Evolutionary conservation across 2,797 vertebrate genomes (phyloP).

Genomic region (Brachyrhaphis roseni): DNA sequence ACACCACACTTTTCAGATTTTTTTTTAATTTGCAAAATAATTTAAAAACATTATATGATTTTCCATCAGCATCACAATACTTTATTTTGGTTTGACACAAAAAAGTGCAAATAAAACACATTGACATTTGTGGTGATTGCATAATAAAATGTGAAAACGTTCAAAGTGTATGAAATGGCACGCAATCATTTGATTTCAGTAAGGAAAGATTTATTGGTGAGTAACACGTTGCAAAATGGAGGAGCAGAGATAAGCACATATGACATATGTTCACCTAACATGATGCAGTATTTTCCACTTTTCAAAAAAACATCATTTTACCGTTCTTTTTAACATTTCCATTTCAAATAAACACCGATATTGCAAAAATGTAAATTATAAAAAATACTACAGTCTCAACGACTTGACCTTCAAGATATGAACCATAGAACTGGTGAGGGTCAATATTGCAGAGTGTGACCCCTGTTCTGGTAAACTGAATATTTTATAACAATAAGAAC

Average conservation of each 20-base stretch:
- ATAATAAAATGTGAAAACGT: conserved; percentile 31
- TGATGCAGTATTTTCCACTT: background rate
- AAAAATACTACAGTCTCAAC: background rate
- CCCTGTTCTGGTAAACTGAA: conserved; percentile 8
- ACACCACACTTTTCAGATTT: background rate
- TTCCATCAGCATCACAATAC: background rate
- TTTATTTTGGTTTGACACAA: background rate
- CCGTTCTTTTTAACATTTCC: background rate
- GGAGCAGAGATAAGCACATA: background rate
- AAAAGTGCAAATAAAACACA: background rate
- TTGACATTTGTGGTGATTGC: background rate
- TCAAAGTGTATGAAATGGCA: conserved; percentile 38
- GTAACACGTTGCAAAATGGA: conserved; percentile 5
- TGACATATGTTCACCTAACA: background rate
- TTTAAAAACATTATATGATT: background rate
- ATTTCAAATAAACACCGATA: background rate
- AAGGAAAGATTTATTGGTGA: conserved; percentile 20
- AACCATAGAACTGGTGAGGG: background rate
- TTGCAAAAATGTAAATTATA: background rate
- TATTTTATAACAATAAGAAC: conserved; percentile 4
- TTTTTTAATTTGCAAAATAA: conserved; percentile 6
- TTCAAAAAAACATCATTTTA: background rate
- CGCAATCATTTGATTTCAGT: conserved; percentile 18
- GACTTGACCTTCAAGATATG: background rate
- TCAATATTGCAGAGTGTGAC: background rate